Evolutionary conservation across 2,113 vertebrate genomes (phyloP).

Genomic region (Notechis scutatus): DNA sequence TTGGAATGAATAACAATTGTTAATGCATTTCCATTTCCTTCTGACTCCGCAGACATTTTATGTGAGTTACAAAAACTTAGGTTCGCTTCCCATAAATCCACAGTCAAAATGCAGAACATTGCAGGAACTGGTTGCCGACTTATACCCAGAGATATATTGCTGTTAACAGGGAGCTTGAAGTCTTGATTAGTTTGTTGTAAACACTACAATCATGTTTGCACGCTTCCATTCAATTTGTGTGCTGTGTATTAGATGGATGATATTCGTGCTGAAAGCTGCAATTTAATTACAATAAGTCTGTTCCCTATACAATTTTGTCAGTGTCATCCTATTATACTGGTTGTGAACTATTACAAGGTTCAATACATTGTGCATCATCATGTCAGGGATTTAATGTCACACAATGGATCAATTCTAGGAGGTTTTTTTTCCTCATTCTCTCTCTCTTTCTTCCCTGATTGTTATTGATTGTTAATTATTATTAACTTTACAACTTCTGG

Average conservation of each 20-base stretch:
- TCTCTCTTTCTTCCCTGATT: slow-evolving; percentile 33
- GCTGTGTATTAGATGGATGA: slow-evolving; percentile 51
- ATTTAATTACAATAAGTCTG: slow-evolving; percentile 60
- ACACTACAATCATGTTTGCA: slow-evolving; percentile 50
- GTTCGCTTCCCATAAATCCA: background rate
- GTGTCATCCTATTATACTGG: slow-evolving; percentile 45
- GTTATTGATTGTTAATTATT: slow-evolving; percentile 52
- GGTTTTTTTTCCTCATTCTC: background rate
- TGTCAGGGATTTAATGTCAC: slow-evolving; percentile 41
- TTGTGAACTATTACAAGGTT: slow-evolving; percentile 49
- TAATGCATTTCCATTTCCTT: slow-evolving; percentile 29
- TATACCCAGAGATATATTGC: slow-evolving; percentile 44
- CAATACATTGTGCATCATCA: slow-evolving; percentile 37
- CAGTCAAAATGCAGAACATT: slow-evolving; percentile 23
- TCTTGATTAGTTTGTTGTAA: slow-evolving; percentile 62
- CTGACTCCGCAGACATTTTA: slow-evolving; percentile 36
- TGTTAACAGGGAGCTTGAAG: slow-evolving; percentile 52
- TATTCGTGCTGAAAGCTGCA: slow-evolving; percentile 56
- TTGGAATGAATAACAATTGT: slow-evolving; percentile 31
- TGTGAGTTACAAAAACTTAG: slow-evolving; percentile 17
- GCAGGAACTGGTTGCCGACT: slow-evolving; percentile 41
- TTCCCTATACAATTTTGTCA: slow-evolving; percentile 54
- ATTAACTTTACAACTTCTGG: slow-evolving; percentile 45
- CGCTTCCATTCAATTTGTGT: slow-evolving; percentile 51
- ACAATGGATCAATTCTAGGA: slow-evolving; percentile 34